phyloP scores from a whole-genome alignment of 2,113 vertebrate genomes.

The Reinhardtius hippoglossoides region DNA sequence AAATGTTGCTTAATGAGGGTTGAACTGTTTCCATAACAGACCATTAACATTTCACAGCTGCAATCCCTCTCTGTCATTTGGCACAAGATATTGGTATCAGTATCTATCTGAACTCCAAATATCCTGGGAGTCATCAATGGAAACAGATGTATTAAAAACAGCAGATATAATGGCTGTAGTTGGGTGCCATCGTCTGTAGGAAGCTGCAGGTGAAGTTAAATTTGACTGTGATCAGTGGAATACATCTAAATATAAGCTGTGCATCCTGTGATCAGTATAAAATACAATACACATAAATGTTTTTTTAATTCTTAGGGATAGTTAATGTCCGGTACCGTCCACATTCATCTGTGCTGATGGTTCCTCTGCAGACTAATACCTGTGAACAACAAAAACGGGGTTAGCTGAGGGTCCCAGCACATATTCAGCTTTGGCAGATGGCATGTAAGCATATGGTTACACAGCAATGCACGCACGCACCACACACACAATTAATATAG shows the following conservation, averaged over 20 bases:
- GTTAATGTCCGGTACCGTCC: constrained; percentile 20
- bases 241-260: constrained; percentile 38
- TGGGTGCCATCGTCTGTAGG: constrained; percentile 10
- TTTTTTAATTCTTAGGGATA: constrained; percentile 8
- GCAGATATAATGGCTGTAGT: constrained; percentile 18
- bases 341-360: constrained; percentile 9
- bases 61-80: constrained; percentile 55
- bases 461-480: no score
- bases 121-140: constrained; percentile 6
- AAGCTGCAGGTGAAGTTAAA: constrained; percentile 35
- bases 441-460: not conserved
- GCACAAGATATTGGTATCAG: constrained; percentile 50
- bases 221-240: constrained; percentile 11
- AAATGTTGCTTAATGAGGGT: no score
- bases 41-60: constrained; percentile 6
- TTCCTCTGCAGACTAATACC: constrained; percentile 70
- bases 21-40: constrained; percentile 16
- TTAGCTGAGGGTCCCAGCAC: not conserved
- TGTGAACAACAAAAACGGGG: constrained; percentile 33
- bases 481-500: no score
- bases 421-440: not conserved
- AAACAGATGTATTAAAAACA: constrained; percentile 25
- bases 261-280: constrained; percentile 48
- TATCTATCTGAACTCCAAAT: not conserved
- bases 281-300: constrained; percentile 43